Conservation (phyloP, 2,113 vertebrate genomes). For the Tursiops truncatus region DNA sequence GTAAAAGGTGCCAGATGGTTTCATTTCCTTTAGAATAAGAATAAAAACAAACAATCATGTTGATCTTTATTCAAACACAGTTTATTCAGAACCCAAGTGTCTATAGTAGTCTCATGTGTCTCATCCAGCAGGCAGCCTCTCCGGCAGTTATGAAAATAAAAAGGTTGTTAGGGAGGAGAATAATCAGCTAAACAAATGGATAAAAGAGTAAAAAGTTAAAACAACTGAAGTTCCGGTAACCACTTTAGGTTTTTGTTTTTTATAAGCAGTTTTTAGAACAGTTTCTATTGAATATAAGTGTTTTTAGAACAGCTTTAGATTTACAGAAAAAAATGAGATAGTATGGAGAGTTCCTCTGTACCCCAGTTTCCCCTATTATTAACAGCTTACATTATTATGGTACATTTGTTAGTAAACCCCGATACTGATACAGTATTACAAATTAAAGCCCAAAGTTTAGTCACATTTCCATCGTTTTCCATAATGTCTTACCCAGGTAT, state of each 20-base stretch:
- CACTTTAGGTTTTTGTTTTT: constrained; percentile 65
- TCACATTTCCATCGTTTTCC: neutral
- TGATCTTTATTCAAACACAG: constrained; percentile 51
- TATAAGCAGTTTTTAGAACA: neutral
- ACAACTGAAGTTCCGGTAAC: constrained; percentile 80
- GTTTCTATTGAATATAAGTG: neutral
- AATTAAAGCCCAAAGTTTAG: neutral
- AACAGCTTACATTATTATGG: neutral
- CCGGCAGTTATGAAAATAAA: constrained; percentile 16
- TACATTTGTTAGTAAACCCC: neutral
- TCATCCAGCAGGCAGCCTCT: constrained; percentile 20
- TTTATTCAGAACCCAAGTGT: constrained; percentile 31
- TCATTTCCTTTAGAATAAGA: constrained; percentile 62
- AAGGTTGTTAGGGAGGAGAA: constrained; percentile 39
- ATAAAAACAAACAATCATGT: constrained; percentile 45
- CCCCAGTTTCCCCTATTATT: neutral
- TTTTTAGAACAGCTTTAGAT: neutral
- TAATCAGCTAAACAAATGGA: constrained; percentile 58
- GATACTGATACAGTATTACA: neutral
- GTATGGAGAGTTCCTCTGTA: neutral
- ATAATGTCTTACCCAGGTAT: neutral
- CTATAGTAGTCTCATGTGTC: neutral
- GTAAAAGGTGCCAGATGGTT: constrained; percentile 54
- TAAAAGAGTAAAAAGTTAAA: constrained; percentile 77
- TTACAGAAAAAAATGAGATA: neutral